These are phyloP conservation scores for Propithecus deckenii DNA, from an alignment of 2,797 vertebrate species.

Conservation along the genomic window DNA sequence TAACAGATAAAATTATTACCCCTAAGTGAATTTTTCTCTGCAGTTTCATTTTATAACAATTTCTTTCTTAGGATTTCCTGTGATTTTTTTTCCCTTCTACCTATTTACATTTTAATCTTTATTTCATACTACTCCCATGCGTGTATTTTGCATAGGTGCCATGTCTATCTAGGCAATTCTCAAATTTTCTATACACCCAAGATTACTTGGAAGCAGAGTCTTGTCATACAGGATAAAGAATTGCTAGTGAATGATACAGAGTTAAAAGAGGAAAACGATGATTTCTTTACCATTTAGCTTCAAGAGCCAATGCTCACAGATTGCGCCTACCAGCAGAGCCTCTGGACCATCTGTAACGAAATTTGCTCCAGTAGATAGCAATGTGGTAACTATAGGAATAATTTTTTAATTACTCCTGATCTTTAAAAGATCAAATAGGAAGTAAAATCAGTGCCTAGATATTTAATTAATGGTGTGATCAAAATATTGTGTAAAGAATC, in stretches of 20 bases:
- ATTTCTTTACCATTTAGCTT: conserved; percentile 16
- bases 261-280: background rate
- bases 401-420: conserved; percentile 38
- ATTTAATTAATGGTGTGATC: background rate
- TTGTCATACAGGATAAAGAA: background rate
- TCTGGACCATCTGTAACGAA: conserved; percentile 18
- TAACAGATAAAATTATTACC: background rate
- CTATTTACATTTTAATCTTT: background rate
- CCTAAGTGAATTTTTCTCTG: background rate
- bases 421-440: conserved; percentile 1
- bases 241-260: background rate
- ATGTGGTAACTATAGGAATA: background rate
- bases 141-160: background rate
- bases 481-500: background rate
- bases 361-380: background rate
- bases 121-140: background rate
- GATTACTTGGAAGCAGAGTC: background rate
- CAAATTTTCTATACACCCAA: background rate
- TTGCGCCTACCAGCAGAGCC: background rate
- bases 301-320: background rate
- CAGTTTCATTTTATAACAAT: background rate
- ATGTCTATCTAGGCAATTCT: background rate
- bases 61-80: background rate
- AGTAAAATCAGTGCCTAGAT: background rate
- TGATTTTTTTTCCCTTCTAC: background rate